Conservation (phyloP, 2,797 vertebrate genomes). For the Manis pentadactyla region DNA sequence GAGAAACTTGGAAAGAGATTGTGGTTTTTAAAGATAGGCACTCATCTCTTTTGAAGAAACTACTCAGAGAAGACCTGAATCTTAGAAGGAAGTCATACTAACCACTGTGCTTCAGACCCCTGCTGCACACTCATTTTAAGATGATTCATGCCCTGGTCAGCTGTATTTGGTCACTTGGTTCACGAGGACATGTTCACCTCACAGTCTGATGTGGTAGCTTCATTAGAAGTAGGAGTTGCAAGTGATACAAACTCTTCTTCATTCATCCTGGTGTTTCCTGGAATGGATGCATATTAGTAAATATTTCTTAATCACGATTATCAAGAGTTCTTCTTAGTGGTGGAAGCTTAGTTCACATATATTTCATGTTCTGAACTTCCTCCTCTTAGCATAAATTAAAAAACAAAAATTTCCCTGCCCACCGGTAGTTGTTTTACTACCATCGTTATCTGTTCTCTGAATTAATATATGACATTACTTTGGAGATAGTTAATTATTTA, state of each 20-base stretch:
- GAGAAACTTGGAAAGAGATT: not conserved
- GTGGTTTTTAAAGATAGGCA: not conserved
- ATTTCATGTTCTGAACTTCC: not conserved
- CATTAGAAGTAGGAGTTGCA: not conserved
- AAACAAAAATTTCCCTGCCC: not conserved
- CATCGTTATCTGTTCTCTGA: not conserved
- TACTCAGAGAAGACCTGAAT: not conserved
- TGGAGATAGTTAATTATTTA: not conserved
- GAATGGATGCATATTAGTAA: not conserved
- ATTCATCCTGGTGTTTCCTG: not conserved
- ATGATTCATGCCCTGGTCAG: not conserved
- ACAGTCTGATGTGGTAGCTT: not conserved
- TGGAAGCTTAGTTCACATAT: not conserved
- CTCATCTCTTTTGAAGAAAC: not conserved
- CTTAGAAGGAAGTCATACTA: not conserved
- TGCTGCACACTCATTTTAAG: not conserved
- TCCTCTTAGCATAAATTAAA: not conserved
- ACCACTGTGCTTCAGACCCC: not conserved
- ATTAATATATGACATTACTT: not conserved
- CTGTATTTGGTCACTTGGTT: not conserved
- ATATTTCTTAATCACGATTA: not conserved
- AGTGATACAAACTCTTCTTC: not conserved
- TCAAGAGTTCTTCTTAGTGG: not conserved
- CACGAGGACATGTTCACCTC: not conserved
- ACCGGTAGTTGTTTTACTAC: slow-evolving; percentile 1